Conservation (phyloP, 2,113 vertebrate genomes). For the Hepsetus odoe region DNA sequence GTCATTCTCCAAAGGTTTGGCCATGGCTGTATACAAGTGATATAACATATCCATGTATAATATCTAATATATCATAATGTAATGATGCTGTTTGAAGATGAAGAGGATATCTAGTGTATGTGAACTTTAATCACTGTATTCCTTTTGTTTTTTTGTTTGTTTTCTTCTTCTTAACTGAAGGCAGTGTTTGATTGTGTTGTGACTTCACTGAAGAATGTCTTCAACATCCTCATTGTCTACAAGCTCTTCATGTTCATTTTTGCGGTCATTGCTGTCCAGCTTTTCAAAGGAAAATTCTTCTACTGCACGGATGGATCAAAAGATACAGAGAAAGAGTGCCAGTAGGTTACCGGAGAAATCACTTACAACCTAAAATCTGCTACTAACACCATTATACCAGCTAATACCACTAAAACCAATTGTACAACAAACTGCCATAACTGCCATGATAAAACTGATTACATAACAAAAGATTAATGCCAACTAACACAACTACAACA, state of each 20-base stretch:
- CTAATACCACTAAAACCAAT: neutral
- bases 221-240: constrained; percentile 99
- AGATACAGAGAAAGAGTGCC: constrained; percentile 95
- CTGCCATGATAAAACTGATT: no score
- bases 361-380: neutral
- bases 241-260: constrained; percentile 99
- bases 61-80: no score
- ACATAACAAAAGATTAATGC: no score
- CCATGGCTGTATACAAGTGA: no score
- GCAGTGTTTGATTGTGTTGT: constrained; percentile 93
- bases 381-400: neutral
- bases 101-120: neutral
- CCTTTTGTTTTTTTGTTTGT: neutral
- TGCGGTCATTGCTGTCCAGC: constrained; percentile 96
- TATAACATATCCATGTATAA: no score
- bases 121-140: neutral
- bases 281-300: constrained; percentile 99
- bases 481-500: no score
- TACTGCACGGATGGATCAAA: constrained; percentile 98
- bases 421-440: no score
- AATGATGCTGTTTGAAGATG: neutral
- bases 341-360: constrained; percentile 73
- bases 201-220: constrained; percentile 97
- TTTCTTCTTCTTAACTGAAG: constrained; percentile 46
- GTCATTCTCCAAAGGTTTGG: no score